Percentiles rank a stretch among this genome's conserved stretches.
phyloP scores from a whole-genome alignment of 2,113 vertebrate species.

The Corythornis cristatus region DNA sequence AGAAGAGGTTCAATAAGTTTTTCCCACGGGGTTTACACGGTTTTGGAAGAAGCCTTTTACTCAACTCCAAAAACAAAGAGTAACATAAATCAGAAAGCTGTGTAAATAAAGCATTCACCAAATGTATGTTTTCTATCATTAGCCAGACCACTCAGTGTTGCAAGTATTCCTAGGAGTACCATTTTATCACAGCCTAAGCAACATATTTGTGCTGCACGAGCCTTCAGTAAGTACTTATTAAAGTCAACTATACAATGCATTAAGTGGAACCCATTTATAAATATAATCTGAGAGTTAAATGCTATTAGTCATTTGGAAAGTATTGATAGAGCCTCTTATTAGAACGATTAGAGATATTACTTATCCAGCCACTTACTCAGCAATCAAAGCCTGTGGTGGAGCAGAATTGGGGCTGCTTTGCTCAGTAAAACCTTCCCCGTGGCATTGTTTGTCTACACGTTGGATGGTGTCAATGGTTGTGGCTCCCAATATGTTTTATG shows the following conservation, averaged over 20 bases:
- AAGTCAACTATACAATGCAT: constrained; percentile 7
- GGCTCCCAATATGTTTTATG: fast-evolving
- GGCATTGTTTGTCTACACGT: fast-evolving
- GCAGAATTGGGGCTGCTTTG: not conserved
- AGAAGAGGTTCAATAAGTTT: not conserved
- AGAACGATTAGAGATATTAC: not conserved
- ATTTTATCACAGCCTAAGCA: constrained; percentile 13
- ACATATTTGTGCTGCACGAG: not conserved
- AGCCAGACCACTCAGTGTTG: constrained; percentile 30
- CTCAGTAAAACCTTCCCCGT: not conserved
- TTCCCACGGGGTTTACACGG: not conserved
- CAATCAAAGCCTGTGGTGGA: not conserved
- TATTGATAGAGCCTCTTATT: constrained; percentile 13
- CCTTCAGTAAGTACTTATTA: not conserved
- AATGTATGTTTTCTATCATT: constrained; percentile 33
- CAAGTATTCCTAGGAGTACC: constrained; percentile 25
- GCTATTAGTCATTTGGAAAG: not conserved
- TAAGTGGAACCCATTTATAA: constrained; percentile 37
- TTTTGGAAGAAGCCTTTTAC: constrained; percentile 2
- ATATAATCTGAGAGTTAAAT: constrained; percentile 16
- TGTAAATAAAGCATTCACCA: constrained; percentile 30
- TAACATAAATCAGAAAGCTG: not conserved
- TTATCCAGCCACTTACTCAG: not conserved
- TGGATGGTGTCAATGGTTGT: not conserved
- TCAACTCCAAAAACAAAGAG: not conserved